These are phyloP conservation scores for Enteromius paludinosus DNA, from an alignment of 2,797 vertebrate genomes.

Conservation along the genomic window DNA sequence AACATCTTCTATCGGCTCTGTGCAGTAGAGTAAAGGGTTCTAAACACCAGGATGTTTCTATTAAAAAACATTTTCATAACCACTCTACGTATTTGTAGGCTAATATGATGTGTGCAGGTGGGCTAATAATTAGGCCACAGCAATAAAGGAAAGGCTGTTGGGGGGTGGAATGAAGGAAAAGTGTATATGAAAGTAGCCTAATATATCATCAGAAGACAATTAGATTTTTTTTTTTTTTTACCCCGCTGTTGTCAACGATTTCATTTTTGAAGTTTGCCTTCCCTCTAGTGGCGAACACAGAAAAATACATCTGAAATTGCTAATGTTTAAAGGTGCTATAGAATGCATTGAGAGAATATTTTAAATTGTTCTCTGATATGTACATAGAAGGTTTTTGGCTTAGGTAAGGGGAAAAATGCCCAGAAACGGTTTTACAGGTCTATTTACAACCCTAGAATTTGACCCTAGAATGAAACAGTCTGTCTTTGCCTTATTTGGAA, in stretches of 20 bases:
- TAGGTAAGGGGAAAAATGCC: no score
- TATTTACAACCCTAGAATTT: no score
- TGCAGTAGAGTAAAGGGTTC: background rate
- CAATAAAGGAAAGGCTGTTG: background rate
- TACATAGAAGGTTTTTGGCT: no score
- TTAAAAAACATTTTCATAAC: background rate
- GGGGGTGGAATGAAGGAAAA: background rate
- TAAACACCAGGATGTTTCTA: background rate
- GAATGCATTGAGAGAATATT: no score
- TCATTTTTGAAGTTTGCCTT: background rate
- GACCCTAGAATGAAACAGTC: no score
- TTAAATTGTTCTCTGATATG: no score
- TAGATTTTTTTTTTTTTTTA: background rate
- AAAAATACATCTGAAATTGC: background rate
- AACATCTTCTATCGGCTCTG: slow-evolving; percentile 1
- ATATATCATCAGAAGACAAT: background rate
- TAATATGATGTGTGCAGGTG: background rate
- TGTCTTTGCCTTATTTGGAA: no score
- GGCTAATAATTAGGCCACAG: background rate
- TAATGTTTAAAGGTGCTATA: no score
- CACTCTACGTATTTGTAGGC: background rate
- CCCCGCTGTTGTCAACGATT: background rate
- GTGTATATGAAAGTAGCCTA: background rate
- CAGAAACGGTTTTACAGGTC: no score
- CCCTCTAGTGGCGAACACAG: slow-evolving; percentile 37